A percentile compares a stretch with the other conserved stretches of the same genome.
phyloP scores from a whole-genome alignment of 1,140 invertebrate species.

The Habropoda laboriosa region DNA sequence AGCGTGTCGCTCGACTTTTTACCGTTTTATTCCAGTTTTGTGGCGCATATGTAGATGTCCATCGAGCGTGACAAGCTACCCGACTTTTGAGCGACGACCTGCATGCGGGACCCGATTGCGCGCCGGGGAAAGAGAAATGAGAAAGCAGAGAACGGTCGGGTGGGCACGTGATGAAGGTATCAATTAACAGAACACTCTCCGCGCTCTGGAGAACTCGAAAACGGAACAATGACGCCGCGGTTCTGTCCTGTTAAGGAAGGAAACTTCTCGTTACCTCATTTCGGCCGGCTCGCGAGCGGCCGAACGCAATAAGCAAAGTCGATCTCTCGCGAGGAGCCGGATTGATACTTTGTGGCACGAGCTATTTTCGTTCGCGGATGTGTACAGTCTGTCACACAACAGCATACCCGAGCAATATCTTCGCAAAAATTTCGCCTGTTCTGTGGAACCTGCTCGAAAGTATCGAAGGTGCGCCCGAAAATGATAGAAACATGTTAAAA shows the following conservation, averaged over 20 bases:
- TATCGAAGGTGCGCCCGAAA: no score
- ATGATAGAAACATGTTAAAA: no score
- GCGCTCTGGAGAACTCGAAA: slow-evolving; percentile 3
- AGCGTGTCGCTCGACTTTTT: slow-evolving; percentile 10
- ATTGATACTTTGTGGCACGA: background rate
- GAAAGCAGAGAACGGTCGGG: background rate
- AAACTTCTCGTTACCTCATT: slow-evolving; percentile 15
- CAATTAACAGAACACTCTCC: slow-evolving; percentile 25
- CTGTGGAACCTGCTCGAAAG: no score
- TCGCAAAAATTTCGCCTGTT: no score
- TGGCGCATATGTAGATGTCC: slow-evolving; percentile 15
- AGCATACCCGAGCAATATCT: no score
- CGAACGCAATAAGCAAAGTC: slow-evolving; percentile 17
- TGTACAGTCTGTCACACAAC: no score
- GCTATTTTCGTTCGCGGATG: slow-evolving; percentile 13
- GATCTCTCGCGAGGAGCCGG: background rate
- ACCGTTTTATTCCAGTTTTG: slow-evolving; percentile 25
- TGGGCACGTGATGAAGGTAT: slow-evolving; percentile 27
- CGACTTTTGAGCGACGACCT: slow-evolving; percentile 34
- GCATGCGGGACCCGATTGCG: slow-evolving; percentile 40
- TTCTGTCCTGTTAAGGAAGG: background rate
- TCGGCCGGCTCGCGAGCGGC: no score
- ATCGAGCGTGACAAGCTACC: slow-evolving; percentile 33
- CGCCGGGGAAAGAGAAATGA: slow-evolving; percentile 31
- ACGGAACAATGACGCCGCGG: slow-evolving; percentile 22